phyloP scores from a whole-genome alignment of 53 echinoderm and acorn worm genomes.

The Echinarachnius parma region DNA sequence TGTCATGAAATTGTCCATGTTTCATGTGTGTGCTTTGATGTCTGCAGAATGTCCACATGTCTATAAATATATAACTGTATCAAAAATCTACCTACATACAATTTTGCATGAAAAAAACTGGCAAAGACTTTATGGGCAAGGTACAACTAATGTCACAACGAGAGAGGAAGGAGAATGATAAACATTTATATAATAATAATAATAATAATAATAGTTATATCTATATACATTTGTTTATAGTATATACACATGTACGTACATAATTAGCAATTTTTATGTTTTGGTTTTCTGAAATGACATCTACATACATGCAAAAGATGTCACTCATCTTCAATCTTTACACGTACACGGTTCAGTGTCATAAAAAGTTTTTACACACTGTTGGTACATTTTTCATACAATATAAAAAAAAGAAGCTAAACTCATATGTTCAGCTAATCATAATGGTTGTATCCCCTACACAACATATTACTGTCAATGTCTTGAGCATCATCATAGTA shows the following conservation, averaged over 20 bases:
- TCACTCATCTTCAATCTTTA: not conserved
- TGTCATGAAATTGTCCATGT: too few species aligned
- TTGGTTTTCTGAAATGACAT: not conserved
- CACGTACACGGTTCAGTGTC: slow-evolving; percentile 9
- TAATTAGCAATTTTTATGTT: not conserved
- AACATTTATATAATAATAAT: too few species aligned
- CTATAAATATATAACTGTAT: too few species aligned
- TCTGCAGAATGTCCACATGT: too few species aligned
- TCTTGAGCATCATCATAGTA: too few species aligned
- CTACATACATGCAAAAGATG: slow-evolving; percentile 12
- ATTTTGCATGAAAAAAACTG: not conserved
- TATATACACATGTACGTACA: too few species aligned
- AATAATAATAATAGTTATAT: too few species aligned
- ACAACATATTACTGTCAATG: slow-evolving; percentile 25
- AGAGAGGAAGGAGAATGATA: not conserved
- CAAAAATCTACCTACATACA: too few species aligned
- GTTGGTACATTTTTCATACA: slow-evolving; percentile 13
- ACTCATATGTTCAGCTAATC: not conserved
- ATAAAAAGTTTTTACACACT: slow-evolving; percentile 40
- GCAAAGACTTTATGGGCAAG: not conserved
- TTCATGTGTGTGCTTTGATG: too few species aligned
- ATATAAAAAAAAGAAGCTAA: slow-evolving; percentile 4
- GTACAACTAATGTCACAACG: not conserved
- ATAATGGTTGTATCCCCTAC: too few species aligned
- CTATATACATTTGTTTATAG: too few species aligned